These are phyloP conservation scores for Echinops telfairi DNA, from an alignment of 2,113 vertebrate genomes.

Conservation along the genomic window DNA sequence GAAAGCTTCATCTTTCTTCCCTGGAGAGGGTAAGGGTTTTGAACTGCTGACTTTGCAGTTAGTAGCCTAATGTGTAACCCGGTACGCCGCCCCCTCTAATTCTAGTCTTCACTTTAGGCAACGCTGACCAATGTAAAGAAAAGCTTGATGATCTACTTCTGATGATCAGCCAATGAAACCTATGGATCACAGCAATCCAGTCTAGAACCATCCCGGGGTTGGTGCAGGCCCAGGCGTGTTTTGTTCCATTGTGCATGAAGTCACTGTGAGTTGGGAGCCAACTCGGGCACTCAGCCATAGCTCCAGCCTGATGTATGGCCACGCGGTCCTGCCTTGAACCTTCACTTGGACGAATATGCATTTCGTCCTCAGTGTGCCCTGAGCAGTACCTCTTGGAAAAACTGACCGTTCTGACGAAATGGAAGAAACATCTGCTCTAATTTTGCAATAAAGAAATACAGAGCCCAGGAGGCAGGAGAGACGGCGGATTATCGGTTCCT, in stretches of 20 bases:
- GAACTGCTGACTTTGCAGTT: no score
- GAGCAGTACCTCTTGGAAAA: background rate
- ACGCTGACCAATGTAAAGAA: background rate
- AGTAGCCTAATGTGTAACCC: no score
- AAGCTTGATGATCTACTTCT: background rate
- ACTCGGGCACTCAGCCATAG: background rate
- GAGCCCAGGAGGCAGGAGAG: background rate
- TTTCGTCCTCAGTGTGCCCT: background rate
- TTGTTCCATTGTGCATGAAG: background rate
- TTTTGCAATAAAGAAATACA: background rate
- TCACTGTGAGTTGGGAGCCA: background rate
- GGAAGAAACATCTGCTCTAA: background rate
- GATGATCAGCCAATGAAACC: background rate
- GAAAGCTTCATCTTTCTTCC: no score
- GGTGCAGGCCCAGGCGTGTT: background rate
- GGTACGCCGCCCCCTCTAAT: background rate
- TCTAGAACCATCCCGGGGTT: background rate
- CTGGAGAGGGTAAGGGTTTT: no score
- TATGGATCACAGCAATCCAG: background rate
- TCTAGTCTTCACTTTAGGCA: background rate
- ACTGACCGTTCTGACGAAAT: background rate
- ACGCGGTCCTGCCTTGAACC: background rate
- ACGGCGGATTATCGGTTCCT: background rate
- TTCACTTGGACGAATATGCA: background rate
- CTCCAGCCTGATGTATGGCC: background rate